A percentile compares a stretch with the other conserved stretches of the same genome.
Conservation (phyloP, 2,888 invertebrate genomes). For the Lymantria dispar region DNA sequence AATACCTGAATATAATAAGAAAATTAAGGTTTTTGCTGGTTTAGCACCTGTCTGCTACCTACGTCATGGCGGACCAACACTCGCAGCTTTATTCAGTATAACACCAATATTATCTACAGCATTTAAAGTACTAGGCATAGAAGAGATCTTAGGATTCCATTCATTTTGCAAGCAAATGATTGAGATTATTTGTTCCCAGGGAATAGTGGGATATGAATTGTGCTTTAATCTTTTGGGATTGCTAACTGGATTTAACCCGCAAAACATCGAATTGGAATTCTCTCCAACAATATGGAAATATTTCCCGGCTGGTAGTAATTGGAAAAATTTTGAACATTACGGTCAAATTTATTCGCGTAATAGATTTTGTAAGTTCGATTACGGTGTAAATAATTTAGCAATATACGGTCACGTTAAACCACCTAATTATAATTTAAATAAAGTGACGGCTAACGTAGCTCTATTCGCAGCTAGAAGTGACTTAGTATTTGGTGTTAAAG, state of each 20-base stretch:
- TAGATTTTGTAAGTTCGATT: slow-evolving; percentile 8
- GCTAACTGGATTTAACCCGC: slow-evolving; percentile 3
- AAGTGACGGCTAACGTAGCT: slow-evolving; percentile 8
- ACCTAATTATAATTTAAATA: slow-evolving; percentile 9
- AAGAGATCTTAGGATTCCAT: slow-evolving; percentile 14
- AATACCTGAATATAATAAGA: slow-evolving; percentile 12
- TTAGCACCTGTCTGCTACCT: slow-evolving; percentile 9
- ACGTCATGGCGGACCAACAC: not conserved
- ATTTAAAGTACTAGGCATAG: not conserved
- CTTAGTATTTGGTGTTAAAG: slow-evolving; percentile 1
- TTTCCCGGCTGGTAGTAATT: slow-evolving; percentile 6
- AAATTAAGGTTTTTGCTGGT: slow-evolving; percentile 10
- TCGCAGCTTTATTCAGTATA: not conserved
- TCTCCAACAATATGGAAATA: not conserved
- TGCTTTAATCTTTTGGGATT: slow-evolving; percentile 2
- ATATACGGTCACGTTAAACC: slow-evolving; percentile 4
- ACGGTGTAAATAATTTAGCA: slow-evolving; percentile 1
- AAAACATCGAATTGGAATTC: slow-evolving; percentile 1
- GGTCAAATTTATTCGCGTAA: not conserved
- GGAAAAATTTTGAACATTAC: slow-evolving; percentile 3
- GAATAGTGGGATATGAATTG: slow-evolving; percentile 8
- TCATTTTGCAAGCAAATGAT: not conserved
- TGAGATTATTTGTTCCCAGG: slow-evolving; percentile 12
- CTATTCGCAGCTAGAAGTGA: slow-evolving; percentile 8
- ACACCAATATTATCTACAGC: not conserved